Conservation (phyloP, 1,140 invertebrate species). For the Capitella teleta region DNA sequence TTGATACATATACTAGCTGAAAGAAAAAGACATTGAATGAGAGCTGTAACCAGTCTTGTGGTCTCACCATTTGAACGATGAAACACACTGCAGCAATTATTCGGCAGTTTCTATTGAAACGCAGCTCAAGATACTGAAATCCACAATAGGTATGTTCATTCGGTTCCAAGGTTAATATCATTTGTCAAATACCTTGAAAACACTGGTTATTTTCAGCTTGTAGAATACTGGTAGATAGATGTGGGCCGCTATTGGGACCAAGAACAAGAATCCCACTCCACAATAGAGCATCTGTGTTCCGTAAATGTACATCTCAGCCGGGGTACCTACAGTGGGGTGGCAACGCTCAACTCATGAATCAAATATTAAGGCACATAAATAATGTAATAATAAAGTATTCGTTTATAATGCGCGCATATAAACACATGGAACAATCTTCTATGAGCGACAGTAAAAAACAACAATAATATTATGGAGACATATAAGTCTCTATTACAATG, state of each 20-base stretch:
- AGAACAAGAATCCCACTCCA: conserved; percentile 19
- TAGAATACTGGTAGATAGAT: conserved; percentile 39
- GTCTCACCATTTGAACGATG: conserved; percentile 44
- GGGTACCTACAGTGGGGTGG: conserved; percentile 44
- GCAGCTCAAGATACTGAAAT: too few species aligned
- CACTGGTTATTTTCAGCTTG: conserved; percentile 31
- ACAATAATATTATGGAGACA: too few species aligned
- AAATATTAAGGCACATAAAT: too few species aligned
- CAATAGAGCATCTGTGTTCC: conserved; percentile 29
- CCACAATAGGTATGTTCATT: neutral
- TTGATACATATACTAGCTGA: conserved; percentile 78
- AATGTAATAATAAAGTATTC: too few species aligned
- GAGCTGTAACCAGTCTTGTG: neutral
- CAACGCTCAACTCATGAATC: neutral
- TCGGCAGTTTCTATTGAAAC: too few species aligned
- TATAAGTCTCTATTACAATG: too few species aligned
- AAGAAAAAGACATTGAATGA: conserved; percentile 15
- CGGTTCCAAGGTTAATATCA: neutral
- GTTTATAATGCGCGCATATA: too few species aligned
- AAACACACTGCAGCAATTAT: conserved; percentile 15
- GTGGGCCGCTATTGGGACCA: conserved; percentile 20
- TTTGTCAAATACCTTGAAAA: conserved; percentile 29
- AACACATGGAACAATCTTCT: too few species aligned
- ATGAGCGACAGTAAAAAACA: too few species aligned
- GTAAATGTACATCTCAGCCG: conserved; percentile 64